phyloP scores from a whole-genome alignment of 2,113 vertebrate species.

The Sinocyclocheilus maitianheensis region DNA sequence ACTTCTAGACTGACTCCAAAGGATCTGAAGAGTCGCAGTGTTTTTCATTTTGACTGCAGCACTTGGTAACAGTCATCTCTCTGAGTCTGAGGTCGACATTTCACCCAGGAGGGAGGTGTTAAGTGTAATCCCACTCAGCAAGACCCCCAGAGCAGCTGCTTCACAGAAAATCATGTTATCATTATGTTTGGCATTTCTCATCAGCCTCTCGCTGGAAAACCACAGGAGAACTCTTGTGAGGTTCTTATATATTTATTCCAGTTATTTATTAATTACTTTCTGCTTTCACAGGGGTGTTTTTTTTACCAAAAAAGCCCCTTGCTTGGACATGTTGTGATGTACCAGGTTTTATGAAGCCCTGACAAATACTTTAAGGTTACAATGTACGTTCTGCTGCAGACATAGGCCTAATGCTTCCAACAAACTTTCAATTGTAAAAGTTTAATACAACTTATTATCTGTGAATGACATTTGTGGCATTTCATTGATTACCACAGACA shows the following conservation, averaged over 20 bases:
- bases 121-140: slow-evolving; percentile 41
- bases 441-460: background rate
- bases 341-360: background rate
- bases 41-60: background rate
- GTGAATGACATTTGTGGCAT: background rate
- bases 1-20: background rate
- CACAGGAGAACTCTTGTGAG: background rate
- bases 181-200: slow-evolving; percentile 46
- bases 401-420: background rate
- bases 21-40: background rate
- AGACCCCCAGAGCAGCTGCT: slow-evolving; percentile 34
- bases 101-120: slow-evolving; percentile 33
- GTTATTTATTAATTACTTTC: slow-evolving; percentile 12
- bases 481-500: background rate
- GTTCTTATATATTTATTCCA: background rate
- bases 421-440: background rate
- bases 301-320: background rate
- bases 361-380: background rate
- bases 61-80: slow-evolving; percentile 6
- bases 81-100: background rate
- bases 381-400: background rate
- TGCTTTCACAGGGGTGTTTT: background rate
- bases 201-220: slow-evolving; percentile 22
- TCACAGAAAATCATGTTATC: slow-evolving; percentile 28
- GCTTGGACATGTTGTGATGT: background rate